phyloP scores from a whole-genome alignment of 2,888 invertebrate genomes.

The Pedicia rivosa region DNA sequence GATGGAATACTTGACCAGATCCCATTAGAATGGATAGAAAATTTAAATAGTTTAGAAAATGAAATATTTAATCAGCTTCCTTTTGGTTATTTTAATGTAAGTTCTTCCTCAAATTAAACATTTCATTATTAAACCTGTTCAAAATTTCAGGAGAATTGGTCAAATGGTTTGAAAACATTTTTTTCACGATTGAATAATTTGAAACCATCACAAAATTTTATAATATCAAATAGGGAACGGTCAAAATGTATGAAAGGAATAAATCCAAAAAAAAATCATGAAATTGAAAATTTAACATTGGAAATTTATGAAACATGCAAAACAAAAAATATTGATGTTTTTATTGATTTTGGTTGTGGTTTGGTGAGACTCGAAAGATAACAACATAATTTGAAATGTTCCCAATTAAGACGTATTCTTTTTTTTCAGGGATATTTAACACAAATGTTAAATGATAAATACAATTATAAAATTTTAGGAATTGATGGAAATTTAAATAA shows the following conservation, averaged over 20 bases:
- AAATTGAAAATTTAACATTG: slow-evolving; percentile 44
- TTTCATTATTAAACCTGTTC: slow-evolving; percentile 1
- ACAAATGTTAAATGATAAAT: slow-evolving; percentile 41
- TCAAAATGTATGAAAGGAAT: slow-evolving; percentile 30
- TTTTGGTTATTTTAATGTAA: slow-evolving; percentile 18
- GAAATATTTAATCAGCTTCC: slow-evolving; percentile 34
- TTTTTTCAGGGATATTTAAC: slow-evolving; percentile 52
- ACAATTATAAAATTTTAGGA: slow-evolving; percentile 44
- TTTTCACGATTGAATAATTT: slow-evolving; percentile 19
- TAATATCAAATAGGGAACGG: slow-evolving; percentile 13
- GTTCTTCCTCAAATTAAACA: slow-evolving; percentile 6
- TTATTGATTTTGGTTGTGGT: slow-evolving; percentile 62
- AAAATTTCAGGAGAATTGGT: slow-evolving; percentile 25
- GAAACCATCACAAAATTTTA: slow-evolving; percentile 12
- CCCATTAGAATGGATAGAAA: slow-evolving; percentile 34
- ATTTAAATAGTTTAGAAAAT: slow-evolving; percentile 28
- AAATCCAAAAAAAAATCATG: slow-evolving; percentile 51
- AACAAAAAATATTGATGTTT: slow-evolving; percentile 34
- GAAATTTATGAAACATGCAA: slow-evolving; percentile 24
- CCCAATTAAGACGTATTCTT: no score
- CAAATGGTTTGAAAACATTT: slow-evolving; percentile 29
- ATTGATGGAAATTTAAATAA: slow-evolving; percentile 44
- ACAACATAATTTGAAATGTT: no score
- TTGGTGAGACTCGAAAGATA: no score
- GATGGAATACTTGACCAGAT: slow-evolving; percentile 37